phyloP scores from a whole-genome alignment of 2,888 invertebrate species.

The Ophioninae sp. region DNA sequence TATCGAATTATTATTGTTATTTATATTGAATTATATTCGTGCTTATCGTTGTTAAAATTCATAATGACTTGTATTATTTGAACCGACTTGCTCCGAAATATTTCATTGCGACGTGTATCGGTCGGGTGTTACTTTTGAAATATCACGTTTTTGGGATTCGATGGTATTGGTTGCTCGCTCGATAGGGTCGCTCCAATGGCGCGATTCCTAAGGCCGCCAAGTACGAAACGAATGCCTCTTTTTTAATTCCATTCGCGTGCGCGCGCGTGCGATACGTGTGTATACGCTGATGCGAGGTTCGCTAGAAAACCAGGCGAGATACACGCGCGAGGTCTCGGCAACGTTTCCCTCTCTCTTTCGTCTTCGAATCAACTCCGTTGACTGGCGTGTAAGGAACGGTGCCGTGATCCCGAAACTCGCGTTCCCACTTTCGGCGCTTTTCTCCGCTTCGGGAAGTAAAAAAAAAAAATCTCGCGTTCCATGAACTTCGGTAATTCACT shows the following conservation, averaged over 20 bases:
- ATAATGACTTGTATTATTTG: background rate
- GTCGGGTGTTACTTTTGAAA: background rate
- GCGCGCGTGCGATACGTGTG: background rate
- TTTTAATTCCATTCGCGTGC: constrained; percentile 33
- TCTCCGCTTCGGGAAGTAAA: constrained; percentile 15
- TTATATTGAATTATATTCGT: background rate
- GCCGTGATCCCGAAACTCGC: constrained; percentile 44
- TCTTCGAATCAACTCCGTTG: constrained; percentile 51
- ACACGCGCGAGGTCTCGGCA: constrained; percentile 16
- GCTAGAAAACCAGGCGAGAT: constrained; percentile 4
- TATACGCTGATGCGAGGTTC: constrained; percentile 1
- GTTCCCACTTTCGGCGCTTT: constrained; percentile 9
- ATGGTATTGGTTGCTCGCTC: background rate
- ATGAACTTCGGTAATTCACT: background rate
- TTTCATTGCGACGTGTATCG: background rate
- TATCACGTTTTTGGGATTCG: background rate
- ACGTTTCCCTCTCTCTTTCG: constrained; percentile 28
- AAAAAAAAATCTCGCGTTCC: constrained; percentile 19
- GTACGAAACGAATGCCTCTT: constrained; percentile 24
- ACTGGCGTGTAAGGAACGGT: constrained; percentile 11
- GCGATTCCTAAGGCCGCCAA: constrained; percentile 5
- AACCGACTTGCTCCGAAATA: background rate
- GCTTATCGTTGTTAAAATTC: background rate
- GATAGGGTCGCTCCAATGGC: background rate
- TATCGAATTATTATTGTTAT: background rate